Conservation (phyloP, 2,113 vertebrate species). For the Cavia porcellus region DNA sequence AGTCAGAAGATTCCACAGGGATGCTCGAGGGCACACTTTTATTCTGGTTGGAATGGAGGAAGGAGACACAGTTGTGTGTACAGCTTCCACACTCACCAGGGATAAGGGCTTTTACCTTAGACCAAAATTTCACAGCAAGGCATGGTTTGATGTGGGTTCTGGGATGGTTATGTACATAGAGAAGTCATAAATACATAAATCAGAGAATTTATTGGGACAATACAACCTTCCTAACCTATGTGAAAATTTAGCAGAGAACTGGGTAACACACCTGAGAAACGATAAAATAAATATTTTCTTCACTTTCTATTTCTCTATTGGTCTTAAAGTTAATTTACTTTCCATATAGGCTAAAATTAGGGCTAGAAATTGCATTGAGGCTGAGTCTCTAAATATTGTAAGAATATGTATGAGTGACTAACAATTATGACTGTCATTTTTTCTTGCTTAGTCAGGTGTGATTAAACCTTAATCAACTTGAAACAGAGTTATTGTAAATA, state of each 20-base stretch:
- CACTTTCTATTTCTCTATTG: slow-evolving; percentile 39
- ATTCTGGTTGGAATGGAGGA: background rate
- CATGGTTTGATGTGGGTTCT: background rate
- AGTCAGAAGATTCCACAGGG: background rate
- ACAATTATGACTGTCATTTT: slow-evolving; percentile 34
- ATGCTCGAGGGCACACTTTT: background rate
- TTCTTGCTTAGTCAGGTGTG: slow-evolving; percentile 74
- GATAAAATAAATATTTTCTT: slow-evolving; percentile 22
- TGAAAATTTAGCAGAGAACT: slow-evolving; percentile 28
- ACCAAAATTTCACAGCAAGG: background rate
- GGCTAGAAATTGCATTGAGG: background rate
- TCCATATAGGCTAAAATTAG: background rate
- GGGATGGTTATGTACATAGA: background rate
- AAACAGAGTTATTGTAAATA: slow-evolving; percentile 64
- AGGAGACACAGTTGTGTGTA: background rate
- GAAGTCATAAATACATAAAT: background rate
- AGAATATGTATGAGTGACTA: slow-evolving; percentile 32
- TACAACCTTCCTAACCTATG: background rate
- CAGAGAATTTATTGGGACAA: background rate
- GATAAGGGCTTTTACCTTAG: background rate
- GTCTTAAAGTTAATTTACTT: slow-evolving; percentile 23
- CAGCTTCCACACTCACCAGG: background rate
- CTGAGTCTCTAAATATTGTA: slow-evolving; percentile 16
- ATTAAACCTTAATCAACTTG: slow-evolving; percentile 78
- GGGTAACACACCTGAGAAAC: background rate